Conservation (phyloP, 92 coral and sea anemone species). For the Porites lobata region DNA sequence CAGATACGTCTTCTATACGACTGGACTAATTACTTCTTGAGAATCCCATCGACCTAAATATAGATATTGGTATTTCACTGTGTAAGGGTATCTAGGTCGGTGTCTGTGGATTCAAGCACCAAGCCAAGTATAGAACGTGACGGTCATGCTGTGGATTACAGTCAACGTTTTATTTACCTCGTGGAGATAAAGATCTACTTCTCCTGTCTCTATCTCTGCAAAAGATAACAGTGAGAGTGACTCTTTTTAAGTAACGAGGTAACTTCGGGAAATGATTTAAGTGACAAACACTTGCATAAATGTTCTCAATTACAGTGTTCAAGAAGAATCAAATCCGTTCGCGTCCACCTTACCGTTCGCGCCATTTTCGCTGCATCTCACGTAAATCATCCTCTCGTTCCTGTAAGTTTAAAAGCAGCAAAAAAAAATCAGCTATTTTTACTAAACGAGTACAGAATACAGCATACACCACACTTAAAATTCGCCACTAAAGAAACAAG, state of each 20-base stretch:
- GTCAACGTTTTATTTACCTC: slow-evolving; percentile 25
- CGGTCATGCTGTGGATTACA: background rate
- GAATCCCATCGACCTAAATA: no score
- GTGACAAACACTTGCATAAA: background rate
- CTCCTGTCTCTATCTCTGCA: slow-evolving; percentile 42
- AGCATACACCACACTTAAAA: background rate
- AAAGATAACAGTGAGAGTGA: background rate
- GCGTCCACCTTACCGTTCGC: slow-evolving; percentile 68
- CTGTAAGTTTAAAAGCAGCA: slow-evolving; percentile 37
- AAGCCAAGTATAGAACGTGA: no score
- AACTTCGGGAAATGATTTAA: background rate
- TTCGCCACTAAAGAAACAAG: background rate
- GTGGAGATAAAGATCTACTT: slow-evolving; percentile 51
- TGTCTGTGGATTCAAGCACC: no score
- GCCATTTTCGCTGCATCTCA: slow-evolving; percentile 93
- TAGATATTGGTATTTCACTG: no score
- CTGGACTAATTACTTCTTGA: no score
- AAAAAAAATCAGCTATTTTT: background rate
- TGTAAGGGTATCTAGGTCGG: no score
- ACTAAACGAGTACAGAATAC: background rate
- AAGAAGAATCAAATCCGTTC: background rate
- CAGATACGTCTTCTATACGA: no score
- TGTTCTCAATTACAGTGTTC: background rate
- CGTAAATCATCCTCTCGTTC: slow-evolving; percentile 94
- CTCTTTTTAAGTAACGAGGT: background rate